Evolutionary conservation across 2,888 invertebrate genomes (phyloP).

Genomic region (Heliconius ethilla): DNA sequence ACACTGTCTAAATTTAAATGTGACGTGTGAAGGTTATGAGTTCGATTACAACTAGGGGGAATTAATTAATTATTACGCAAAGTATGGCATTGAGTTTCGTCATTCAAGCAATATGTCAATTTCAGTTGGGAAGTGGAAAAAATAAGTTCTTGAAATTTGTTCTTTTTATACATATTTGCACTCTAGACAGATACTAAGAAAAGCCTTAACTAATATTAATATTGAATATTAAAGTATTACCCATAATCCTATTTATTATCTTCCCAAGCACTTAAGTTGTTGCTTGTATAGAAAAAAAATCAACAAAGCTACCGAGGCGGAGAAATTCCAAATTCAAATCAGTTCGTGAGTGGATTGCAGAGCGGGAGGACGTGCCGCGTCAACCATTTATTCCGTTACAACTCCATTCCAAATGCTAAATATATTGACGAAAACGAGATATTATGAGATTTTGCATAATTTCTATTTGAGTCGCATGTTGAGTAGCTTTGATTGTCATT

Average conservation of each 20-base stretch:
- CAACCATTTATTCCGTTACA: slow-evolving; percentile 74
- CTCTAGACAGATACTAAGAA: neutral
- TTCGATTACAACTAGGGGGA: neutral
- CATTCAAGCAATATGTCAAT: no score
- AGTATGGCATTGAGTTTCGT: neutral
- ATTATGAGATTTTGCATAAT: slow-evolving; percentile 70
- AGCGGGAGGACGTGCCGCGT: slow-evolving; percentile 70
- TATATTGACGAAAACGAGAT: slow-evolving; percentile 73
- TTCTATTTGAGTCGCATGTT: slow-evolving; percentile 62
- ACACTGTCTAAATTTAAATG: no score
- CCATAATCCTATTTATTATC: slow-evolving; percentile 4
- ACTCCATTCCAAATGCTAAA: slow-evolving; percentile 73
- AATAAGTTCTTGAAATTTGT: no score
- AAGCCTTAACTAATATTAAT: neutral
- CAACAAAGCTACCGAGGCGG: slow-evolving; percentile 58
- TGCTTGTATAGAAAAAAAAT: slow-evolving; percentile 22
- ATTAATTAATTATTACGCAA: neutral
- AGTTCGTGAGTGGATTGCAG: slow-evolving; percentile 76
- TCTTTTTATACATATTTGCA: no score
- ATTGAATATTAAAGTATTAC: neutral
- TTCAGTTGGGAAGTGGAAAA: no score
- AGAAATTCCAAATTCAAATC: slow-evolving; percentile 78
- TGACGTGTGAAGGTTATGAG: neutral
- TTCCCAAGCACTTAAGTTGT: slow-evolving; percentile 15
- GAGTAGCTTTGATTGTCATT: slow-evolving; percentile 52